phyloP scores from a whole-genome alignment of 2,888 invertebrate genomes.

The Cerastoderma edule region DNA sequence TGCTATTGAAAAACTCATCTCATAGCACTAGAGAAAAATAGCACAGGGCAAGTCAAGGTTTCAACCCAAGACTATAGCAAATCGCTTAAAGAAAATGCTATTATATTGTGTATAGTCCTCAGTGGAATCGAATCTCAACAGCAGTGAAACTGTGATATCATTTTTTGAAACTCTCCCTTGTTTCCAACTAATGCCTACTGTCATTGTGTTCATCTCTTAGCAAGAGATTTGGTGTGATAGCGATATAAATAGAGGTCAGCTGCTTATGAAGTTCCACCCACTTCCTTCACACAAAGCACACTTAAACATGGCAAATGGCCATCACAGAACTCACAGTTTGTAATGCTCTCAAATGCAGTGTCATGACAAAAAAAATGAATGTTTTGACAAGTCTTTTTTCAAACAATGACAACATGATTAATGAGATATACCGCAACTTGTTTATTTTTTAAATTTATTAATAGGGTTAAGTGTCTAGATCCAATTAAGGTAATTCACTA shows the following conservation, averaged over 20 bases:
- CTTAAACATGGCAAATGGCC: neutral
- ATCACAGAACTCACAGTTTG: conserved; percentile 6
- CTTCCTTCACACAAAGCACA: conserved; percentile 7
- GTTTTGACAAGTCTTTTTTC: neutral
- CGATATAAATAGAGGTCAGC: no score
- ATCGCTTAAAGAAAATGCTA: no score
- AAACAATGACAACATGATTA: conserved; percentile 15
- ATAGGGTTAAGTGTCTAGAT: conserved; percentile 24
- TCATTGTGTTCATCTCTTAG: no score
- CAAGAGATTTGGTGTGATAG: no score
- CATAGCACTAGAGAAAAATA: no score
- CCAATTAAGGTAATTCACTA: conserved; percentile 2
- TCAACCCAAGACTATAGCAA: no score
- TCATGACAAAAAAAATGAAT: neutral
- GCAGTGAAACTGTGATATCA: no score
- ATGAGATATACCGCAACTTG: conserved; percentile 21
- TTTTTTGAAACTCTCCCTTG: neutral
- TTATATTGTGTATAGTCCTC: no score
- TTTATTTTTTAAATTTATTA: conserved; percentile 8
- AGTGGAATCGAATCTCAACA: no score
- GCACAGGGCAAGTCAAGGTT: no score
- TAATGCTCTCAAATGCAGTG: conserved; percentile 12
- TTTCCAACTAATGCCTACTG: neutral
- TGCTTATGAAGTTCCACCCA: neutral
- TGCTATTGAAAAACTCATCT: no score